Conservation (phyloP, 2,888 invertebrate genomes). For the Chrysina gloriosa region DNA sequence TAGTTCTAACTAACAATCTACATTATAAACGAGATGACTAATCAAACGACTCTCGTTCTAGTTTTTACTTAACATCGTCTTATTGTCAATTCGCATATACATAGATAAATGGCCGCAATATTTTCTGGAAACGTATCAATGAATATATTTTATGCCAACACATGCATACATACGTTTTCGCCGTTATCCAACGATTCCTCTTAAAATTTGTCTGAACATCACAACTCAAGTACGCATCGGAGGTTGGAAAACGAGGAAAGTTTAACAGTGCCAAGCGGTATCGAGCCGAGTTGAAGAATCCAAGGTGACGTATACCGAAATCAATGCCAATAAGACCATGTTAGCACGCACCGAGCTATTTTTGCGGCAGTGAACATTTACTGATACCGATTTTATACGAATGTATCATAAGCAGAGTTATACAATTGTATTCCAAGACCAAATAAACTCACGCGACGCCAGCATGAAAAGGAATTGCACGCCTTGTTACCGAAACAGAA, state of each 20-base stretch:
- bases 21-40: too few relatives aligned
- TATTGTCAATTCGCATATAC: too few relatives aligned
- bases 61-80: too few relatives aligned
- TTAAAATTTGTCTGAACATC: too few relatives aligned
- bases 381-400: conserved; percentile 32
- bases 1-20: too few relatives aligned
- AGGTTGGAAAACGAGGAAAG: conserved; percentile 5
- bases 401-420: conserved; percentile 27
- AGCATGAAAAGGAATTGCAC: neutral
- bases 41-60: too few relatives aligned
- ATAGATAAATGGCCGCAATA: too few relatives aligned
- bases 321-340: conserved; percentile 35
- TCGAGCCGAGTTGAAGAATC: conserved; percentile 22
- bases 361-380: conserved; percentile 29
- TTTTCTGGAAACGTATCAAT: too few relatives aligned
- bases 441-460: conserved; percentile 24
- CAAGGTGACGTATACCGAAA: conserved; percentile 31
- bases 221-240: neutral
- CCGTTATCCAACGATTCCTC: too few relatives aligned
- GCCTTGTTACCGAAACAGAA: neutral
- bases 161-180: too few relatives aligned
- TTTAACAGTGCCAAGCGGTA: conserved; percentile 21
- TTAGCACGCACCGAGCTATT: conserved; percentile 34
- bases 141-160: too few relatives aligned
- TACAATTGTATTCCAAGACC: conserved; percentile 13